Evolutionary conservation across 2,888 invertebrate species (phyloP), one percentile per base, ranked within the genome.

Genomic region (Drosophila pegasa): DNA sequence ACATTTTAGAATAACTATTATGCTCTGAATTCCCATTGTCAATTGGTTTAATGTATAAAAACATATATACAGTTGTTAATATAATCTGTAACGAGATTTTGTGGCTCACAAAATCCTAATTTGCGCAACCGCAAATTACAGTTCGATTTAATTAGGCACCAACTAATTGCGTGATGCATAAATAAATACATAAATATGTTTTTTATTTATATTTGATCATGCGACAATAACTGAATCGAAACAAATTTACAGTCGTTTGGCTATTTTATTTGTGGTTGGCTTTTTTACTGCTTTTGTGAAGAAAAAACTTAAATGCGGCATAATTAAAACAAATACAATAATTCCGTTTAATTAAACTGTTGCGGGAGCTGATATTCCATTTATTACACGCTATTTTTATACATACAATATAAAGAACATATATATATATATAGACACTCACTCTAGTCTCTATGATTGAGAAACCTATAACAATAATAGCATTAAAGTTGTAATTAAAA

Each of bases 321-420:
- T 77, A 87, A 80, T 83, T 87, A 80, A 69, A 65, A 38, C 57
- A 67, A 79, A 76, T 51, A 45, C 61, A 60, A 75, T 43, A 43
- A 71, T 37, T 51, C 40, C 66, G 63, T 68, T 78, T 70, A 71
- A 82, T 80, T 80, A 65, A n/a, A n/a, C n/a, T n/a, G n/a, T n/a
- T n/a, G n/a, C n/a, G n/a, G n/a, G n/a, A n/a, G n/a, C n/a, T n/a
- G n/a, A n/a, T n/a, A n/a, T n/a, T n/a, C n/a, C n/a, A n/a, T n/a
- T n/a, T n/a, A n/a, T n/a, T n/a, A n/a, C n/a, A n/a, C n/a, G n/a
- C n/a, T n/a, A n/a, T n/a, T n/a, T n/a, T n/a, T n/a, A n/a, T n/a
- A n/a, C n/a, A n/a, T n/a, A n/a, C n/a, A n/a, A n/a, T n/a, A n/a
- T n/a, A n/a, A n/a, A n/a, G n/a, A n/a, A n/a, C n/a, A n/a, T n/a